These are phyloP conservation scores for Atta texana DNA, from an alignment of 1,140 invertebrate genomes.

Conservation along the genomic window DNA sequence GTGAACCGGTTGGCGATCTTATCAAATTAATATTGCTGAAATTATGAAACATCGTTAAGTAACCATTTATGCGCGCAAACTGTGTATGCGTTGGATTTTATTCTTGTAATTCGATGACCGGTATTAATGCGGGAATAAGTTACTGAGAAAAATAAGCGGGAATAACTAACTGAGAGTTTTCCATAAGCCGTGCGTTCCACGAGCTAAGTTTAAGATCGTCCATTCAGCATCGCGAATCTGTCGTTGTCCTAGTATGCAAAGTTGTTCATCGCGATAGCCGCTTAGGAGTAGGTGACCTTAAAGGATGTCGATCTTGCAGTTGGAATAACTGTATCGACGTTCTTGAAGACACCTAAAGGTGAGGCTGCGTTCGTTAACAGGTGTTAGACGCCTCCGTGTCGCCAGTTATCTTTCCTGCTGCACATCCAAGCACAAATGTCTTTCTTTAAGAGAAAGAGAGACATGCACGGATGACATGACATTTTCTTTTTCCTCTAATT, in stretches of 20 bases:
- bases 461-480: background rate
- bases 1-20: conserved; percentile 9
- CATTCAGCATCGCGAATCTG: conserved; percentile 9
- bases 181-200: background rate
- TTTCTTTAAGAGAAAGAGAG: conserved; percentile 26
- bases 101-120: conserved; percentile 11
- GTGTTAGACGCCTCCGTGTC: conserved; percentile 53
- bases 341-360: conserved; percentile 34
- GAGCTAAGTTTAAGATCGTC: background rate
- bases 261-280: conserved; percentile 23
- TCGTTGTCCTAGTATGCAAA: conserved; percentile 36
- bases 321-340: conserved; percentile 65
- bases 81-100: conserved; percentile 25
- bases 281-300: conserved; percentile 66
- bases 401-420: conserved; percentile 35
- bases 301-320: conserved; percentile 68
- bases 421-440: background rate
- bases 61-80: background rate
- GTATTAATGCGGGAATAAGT: conserved; percentile 8
- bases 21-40: conserved; percentile 8
- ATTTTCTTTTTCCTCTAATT: conserved; percentile 36
- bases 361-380: conserved; percentile 50
- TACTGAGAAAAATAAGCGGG: too few relatives aligned
- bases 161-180: background rate
- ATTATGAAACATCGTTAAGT: conserved; percentile 39